A percentile compares a stretch with the other conserved stretches of the same genome.
phyloP scores from a whole-genome alignment of 2,888 invertebrate genomes.

The Hypercompe scribonia region DNA sequence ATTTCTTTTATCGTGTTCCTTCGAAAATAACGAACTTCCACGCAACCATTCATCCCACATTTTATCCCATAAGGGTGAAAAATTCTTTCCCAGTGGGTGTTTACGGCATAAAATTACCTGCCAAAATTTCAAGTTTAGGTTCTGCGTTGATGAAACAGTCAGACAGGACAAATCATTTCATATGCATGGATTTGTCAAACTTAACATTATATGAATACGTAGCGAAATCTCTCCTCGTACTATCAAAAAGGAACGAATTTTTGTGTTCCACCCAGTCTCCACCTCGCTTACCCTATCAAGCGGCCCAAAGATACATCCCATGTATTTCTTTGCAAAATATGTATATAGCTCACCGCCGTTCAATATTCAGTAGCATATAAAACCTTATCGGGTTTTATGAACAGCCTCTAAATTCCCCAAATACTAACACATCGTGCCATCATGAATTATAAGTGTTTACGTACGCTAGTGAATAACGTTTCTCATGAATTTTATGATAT shows the following conservation, averaged over 20 bases:
- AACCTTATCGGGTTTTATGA: slow-evolving; percentile 72
- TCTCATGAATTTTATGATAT: neutral
- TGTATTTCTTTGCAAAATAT: slow-evolving; percentile 70
- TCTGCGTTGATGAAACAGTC: no score
- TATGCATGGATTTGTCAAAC: neutral
- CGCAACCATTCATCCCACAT: no score
- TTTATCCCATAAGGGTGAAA: no score
- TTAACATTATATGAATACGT: slow-evolving; percentile 14
- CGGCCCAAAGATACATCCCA: slow-evolving; percentile 41
- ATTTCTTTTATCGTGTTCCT: no score
- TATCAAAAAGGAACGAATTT: slow-evolving; percentile 34
- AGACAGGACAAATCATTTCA: no score
- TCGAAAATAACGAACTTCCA: no score
- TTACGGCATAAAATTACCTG: no score
- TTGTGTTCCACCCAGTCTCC: slow-evolving; percentile 25
- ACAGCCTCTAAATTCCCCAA: slow-evolving; percentile 62
- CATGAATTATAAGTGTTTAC: slow-evolving; percentile 10
- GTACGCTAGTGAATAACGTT: neutral
- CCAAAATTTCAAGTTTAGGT: no score
- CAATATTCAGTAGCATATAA: slow-evolving; percentile 80
- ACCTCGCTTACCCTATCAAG: slow-evolving; percentile 37
- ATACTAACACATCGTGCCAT: slow-evolving; percentile 20
- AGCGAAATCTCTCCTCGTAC: slow-evolving; percentile 24
- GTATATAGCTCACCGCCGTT: slow-evolving; percentile 59
- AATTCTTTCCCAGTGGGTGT: no score